These are phyloP conservation scores for Melanaphis sacchari DNA, from an alignment of 1,140 invertebrate genomes.

Conservation along the genomic window DNA sequence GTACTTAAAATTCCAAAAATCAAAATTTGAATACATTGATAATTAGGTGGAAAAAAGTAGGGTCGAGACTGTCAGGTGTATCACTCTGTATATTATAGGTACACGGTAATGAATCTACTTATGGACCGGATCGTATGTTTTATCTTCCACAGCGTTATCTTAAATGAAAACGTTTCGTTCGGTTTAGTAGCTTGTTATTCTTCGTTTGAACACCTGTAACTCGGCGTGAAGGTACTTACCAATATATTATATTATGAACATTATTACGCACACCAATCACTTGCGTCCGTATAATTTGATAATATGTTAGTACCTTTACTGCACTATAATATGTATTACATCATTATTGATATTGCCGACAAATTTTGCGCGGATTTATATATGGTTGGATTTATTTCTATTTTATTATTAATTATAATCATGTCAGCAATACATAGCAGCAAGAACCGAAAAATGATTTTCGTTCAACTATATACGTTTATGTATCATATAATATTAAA, in stretches of 20 bases:
- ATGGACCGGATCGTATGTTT: constrained; percentile 19
- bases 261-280: background rate
- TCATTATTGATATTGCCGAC: background rate
- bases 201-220: constrained; percentile 45
- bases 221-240: background rate
- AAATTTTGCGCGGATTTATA: background rate
- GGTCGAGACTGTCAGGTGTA: background rate
- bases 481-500: background rate
- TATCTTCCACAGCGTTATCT: constrained; percentile 25
- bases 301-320: no score
- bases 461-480: background rate
- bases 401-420: background rate
- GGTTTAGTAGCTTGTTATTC: background rate
- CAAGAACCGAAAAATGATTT: background rate
- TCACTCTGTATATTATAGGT: background rate
- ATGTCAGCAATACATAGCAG: background rate
- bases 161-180: constrained; percentile 47
- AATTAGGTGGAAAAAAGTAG: background rate
- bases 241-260: background rate
- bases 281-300: background rate
- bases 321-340: no score
- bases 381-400: background rate
- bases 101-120: constrained; percentile 36
- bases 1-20: background rate
- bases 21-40: background rate